Evolutionary conservation across 1,140 invertebrate genomes (phyloP).

Genomic region (Cydia pomonella): DNA sequence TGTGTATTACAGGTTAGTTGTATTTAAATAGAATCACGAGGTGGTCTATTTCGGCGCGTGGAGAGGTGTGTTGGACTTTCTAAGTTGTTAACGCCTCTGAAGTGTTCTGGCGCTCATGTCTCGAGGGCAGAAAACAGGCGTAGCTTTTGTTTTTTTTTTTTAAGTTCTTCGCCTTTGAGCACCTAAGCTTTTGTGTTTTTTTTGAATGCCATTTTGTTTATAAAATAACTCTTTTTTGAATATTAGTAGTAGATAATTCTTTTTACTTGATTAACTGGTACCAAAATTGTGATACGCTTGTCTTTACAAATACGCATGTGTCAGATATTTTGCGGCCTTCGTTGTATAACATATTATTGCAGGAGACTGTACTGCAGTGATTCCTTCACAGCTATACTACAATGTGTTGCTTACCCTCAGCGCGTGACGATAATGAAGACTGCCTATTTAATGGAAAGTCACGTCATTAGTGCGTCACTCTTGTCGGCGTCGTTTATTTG

Average conservation of each 20-base stretch:
- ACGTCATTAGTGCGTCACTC: not conserved
- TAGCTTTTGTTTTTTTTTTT: not conserved
- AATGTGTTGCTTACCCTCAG: not conserved
- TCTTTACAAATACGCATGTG: too few relatives aligned
- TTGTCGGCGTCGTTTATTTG: not conserved
- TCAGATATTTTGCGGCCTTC: too few relatives aligned
- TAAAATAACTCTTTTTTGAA: too few relatives aligned
- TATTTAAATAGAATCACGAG: constrained; percentile 44
- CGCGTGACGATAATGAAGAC: not conserved
- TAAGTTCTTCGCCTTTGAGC: not conserved
- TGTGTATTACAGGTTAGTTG: constrained; percentile 16
- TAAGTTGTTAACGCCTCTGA: constrained; percentile 22
- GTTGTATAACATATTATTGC: too few relatives aligned
- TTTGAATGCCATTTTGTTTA: too few relatives aligned
- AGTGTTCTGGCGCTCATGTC: not conserved
- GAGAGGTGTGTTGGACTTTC: constrained; percentile 36
- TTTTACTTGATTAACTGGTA: too few relatives aligned
- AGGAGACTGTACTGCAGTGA: too few relatives aligned
- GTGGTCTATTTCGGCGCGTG: constrained; percentile 62
- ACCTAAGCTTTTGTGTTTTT: not conserved
- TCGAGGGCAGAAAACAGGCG: constrained; percentile 15
- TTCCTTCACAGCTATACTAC: too few relatives aligned
- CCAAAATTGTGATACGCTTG: too few relatives aligned
- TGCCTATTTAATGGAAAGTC: not conserved
- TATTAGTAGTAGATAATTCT: too few relatives aligned